Conservation (phyloP, 2,888 invertebrate genomes). For the Ophion slaviceki region DNA sequence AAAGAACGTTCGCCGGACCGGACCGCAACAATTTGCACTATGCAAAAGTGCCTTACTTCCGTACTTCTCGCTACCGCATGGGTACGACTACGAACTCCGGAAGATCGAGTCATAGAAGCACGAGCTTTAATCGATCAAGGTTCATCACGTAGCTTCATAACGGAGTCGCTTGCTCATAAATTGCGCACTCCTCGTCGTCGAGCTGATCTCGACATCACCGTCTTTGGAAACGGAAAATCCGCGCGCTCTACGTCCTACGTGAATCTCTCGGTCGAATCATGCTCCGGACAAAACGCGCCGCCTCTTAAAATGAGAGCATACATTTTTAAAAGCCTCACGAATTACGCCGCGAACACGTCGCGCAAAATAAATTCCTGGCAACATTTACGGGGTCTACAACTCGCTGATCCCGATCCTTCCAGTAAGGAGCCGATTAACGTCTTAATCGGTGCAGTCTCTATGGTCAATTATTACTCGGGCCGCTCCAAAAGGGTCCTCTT, state of each 20-base stretch:
- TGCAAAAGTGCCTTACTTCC: no score
- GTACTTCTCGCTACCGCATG: conserved; percentile 32
- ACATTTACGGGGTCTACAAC: not conserved
- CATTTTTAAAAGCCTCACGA: conserved; percentile 3
- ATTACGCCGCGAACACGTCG: not conserved
- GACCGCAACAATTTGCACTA: no score
- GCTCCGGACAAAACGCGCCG: not conserved
- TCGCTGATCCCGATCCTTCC: conserved; percentile 7
- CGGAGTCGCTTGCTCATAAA: conserved; percentile 52
- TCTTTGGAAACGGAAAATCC: conserved; percentile 35
- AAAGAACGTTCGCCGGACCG: no score
- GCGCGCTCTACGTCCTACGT: conserved; percentile 3
- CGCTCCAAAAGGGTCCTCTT: conserved; percentile 1
- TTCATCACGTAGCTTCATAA: conserved; percentile 60
- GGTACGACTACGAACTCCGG: conserved; percentile 13
- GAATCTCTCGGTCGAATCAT: not conserved
- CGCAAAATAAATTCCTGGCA: not conserved
- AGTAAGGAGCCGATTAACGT: conserved; percentile 41
- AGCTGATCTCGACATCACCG: conserved; percentile 47
- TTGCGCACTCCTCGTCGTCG: conserved; percentile 47
- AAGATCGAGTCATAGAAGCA: conserved; percentile 8
- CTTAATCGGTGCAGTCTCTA: conserved; percentile 55
- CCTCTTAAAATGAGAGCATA: not conserved
- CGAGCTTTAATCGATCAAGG: conserved; percentile 60
- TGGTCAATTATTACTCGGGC: conserved; percentile 23